These are phyloP conservation scores for Sarcophaga subvicina DNA, from an alignment of 2,888 invertebrate genomes.

Conservation along the genomic window DNA sequence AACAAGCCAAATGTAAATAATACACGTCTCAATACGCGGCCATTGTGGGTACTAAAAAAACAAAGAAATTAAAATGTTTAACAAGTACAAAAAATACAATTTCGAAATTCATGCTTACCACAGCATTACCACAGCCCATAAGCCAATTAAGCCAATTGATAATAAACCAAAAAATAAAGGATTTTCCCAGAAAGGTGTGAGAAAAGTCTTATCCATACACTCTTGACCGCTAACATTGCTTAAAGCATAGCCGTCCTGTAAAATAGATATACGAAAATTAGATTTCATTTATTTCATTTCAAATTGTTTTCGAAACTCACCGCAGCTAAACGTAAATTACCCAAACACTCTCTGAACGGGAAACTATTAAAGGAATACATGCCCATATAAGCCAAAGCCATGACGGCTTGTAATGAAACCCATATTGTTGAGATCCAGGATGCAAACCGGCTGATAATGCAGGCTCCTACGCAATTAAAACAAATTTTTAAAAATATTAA, in stretches of 20 bases:
- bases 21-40: slow-evolving; percentile 79
- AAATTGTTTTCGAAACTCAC: slow-evolving; percentile 72
- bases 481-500: neutral
- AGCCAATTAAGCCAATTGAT: slow-evolving; percentile 78
- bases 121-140: slow-evolving; percentile 81
- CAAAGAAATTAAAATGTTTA: slow-evolving; percentile 34
- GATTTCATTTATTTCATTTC: neutral
- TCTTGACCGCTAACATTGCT: slow-evolving; percentile 79
- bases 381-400: slow-evolving; percentile 80
- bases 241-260: slow-evolving; percentile 78
- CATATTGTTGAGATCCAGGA: slow-evolving; percentile 81
- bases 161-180: slow-evolving; percentile 80
- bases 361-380: slow-evolving; percentile 79
- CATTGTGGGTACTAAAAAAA: slow-evolving; percentile 79
- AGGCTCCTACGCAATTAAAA: slow-evolving; percentile 76
- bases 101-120: slow-evolving; percentile 73
- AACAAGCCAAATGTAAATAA: slow-evolving; percentile 79
- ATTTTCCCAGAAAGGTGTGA: slow-evolving; percentile 81
- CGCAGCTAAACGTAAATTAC: slow-evolving; percentile 76
- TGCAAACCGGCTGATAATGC: slow-evolving; percentile 80
- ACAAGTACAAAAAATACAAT: neutral
- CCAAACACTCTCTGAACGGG: slow-evolving; percentile 80
- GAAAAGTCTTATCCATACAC: slow-evolving; percentile 80
- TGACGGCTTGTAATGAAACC: slow-evolving; percentile 81
- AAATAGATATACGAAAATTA: slow-evolving; percentile 21